Evolutionary conservation across 2,888 invertebrate genomes (phyloP).

Genomic region (Lochmaea crataegi): DNA sequence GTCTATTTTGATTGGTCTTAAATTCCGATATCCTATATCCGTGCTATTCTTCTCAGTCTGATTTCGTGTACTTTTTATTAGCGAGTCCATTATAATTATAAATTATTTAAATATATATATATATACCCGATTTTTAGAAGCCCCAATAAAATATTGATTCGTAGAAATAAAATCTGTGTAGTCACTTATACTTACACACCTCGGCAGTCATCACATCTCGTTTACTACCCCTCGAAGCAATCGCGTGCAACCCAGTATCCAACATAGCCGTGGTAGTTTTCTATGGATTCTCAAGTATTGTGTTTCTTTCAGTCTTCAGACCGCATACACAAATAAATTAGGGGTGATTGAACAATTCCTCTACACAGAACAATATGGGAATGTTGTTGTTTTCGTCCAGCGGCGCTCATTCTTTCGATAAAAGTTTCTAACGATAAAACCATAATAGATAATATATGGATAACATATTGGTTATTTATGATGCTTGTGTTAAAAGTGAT

Average conservation of each 20-base stretch:
- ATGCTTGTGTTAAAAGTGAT: too few species aligned
- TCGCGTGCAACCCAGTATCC: conserved; percentile 48
- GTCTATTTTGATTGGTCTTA: too few species aligned
- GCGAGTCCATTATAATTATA: too few species aligned
- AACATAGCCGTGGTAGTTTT: conserved; percentile 39
- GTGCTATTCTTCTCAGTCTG: too few species aligned
- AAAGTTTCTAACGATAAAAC: background rate
- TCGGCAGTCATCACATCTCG: conserved; percentile 16
- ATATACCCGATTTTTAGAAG: background rate
- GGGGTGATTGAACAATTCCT: conserved; percentile 49
- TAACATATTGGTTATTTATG: too few species aligned
- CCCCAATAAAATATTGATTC: background rate
- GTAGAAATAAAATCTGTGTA: conserved; percentile 8
- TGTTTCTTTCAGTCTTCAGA: conserved; percentile 46
- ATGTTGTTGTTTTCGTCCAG: conserved; percentile 38
- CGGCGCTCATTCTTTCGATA: conserved; percentile 9
- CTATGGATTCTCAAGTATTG: conserved; percentile 51
- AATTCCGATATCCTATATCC: too few species aligned
- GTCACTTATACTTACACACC: conserved; percentile 12
- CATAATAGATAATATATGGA: too few species aligned
- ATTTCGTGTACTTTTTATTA: too few species aligned
- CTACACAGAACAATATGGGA: conserved; percentile 24
- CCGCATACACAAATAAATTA: conserved; percentile 40
- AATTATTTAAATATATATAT: too few species aligned
- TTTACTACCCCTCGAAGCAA: conserved; percentile 32